These are phyloP conservation scores for Copsychus sechellarum DNA, from an alignment of 2,113 vertebrate species.

Conservation along the genomic window DNA sequence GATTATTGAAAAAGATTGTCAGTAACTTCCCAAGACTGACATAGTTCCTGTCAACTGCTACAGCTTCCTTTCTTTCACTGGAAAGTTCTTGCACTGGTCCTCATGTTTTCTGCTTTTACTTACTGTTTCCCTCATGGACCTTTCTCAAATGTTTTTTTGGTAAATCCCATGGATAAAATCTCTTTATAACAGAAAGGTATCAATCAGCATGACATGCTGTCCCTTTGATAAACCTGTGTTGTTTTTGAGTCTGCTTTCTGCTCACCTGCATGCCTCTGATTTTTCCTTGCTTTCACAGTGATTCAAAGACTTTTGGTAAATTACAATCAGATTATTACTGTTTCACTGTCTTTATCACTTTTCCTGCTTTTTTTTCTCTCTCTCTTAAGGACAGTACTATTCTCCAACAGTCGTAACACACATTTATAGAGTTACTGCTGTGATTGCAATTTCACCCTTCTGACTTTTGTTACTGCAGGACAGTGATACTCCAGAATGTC, in stretches of 20 bases:
- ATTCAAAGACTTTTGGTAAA: neutral
- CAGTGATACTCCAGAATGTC: neutral
- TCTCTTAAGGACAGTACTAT: neutral
- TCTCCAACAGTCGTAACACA: rapidly evolving
- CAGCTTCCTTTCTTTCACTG: neutral
- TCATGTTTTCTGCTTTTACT: neutral
- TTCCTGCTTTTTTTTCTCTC: rapidly evolving
- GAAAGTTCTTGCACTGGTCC: neutral
- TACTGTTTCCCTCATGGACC: neutral
- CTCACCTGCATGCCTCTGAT: neutral
- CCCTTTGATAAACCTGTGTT: neutral
- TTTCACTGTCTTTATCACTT: neutral
- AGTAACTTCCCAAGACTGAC: neutral
- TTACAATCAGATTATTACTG: neutral
- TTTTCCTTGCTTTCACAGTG: neutral
- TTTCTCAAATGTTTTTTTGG: neutral
- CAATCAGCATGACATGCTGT: neutral
- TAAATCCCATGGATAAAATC: neutral
- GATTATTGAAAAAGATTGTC: neutral
- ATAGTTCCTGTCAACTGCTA: neutral
- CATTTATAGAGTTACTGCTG: neutral
- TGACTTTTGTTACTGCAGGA: neutral
- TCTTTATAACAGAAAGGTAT: neutral
- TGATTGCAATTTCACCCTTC: neutral
- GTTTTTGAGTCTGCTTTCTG: neutral